A percentile compares a stretch with the other conserved stretches of the same genome.
Conservation (phyloP, 2,888 invertebrate species). For the Drosophila engyochracea region DNA sequence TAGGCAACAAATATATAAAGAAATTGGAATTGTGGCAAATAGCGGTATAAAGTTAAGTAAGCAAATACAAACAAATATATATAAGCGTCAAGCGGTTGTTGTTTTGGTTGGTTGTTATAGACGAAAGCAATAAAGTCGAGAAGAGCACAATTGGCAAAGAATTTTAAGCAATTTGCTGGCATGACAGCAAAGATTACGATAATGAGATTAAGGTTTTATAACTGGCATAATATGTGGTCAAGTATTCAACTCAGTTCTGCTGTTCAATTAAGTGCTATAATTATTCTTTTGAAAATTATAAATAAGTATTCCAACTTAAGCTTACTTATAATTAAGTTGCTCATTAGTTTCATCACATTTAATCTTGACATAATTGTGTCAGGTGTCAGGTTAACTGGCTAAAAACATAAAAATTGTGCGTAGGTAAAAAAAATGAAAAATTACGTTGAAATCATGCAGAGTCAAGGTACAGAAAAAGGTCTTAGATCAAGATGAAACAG, state of each 20-base stretch:
- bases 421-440: background rate
- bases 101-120: background rate
- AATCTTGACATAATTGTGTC: conserved; percentile 35
- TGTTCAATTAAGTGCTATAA: background rate
- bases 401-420: conserved; percentile 6
- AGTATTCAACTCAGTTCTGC: background rate
- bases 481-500: conserved; percentile 25
- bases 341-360: background rate
- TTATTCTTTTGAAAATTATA: background rate
- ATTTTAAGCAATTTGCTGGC: conserved; percentile 24
- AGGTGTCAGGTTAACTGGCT: conserved; percentile 39
- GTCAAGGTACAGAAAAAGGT: conserved; percentile 19
- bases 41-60: conserved; percentile 63
- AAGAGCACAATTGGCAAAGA: conserved; percentile 16
- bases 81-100: conserved; percentile 32
- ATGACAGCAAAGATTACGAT: conserved; percentile 20
- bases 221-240: background rate
- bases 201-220: conserved; percentile 5
- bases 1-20: conserved; percentile 63
- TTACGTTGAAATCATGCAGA: conserved; percentile 5
- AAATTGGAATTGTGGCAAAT: conserved; percentile 74
- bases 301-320: background rate
- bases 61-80: conserved; percentile 31
- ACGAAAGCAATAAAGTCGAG: background rate
- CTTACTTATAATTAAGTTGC: background rate